Percentiles rank a stretch among this genome's conserved stretches.
phyloP scores from a whole-genome alignment of 92 coral and sea anemone genomes.

The Scolanthus callimorphus region DNA sequence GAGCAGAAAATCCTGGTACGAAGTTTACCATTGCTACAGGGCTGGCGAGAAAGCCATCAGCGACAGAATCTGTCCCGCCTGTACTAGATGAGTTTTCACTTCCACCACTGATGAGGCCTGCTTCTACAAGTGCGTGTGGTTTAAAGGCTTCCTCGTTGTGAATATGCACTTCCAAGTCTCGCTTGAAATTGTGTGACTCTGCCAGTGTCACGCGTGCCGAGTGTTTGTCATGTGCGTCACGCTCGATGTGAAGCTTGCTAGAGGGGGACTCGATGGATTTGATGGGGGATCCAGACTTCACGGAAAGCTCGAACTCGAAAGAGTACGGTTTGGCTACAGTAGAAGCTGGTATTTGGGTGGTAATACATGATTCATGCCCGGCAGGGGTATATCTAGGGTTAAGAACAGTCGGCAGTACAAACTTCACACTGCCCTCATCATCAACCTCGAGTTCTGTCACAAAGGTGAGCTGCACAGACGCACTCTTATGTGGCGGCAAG shows the following conservation, averaged over 20 bases:
- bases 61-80: conserved; percentile 16
- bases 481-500: conserved; percentile 79
- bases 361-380: conserved; percentile 25
- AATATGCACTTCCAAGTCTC: conserved; percentile 51
- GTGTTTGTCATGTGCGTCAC: conserved; percentile 21
- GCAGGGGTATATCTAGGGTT: conserved; percentile 75
- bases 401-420: conserved; percentile 67
- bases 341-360: conserved; percentile 6
- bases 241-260: conserved; percentile 33
- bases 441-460: conserved; percentile 80
- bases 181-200: conserved; percentile 38
- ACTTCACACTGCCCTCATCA: conserved; percentile 61
- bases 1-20: conserved; percentile 63
- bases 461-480: conserved; percentile 62
- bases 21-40: conserved; percentile 76
- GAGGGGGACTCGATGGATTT: conserved; percentile 67
- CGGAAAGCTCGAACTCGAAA: conserved; percentile 61
- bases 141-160: conserved; percentile 45
- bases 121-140: conserved; percentile 63
- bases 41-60: conserved; percentile 52
- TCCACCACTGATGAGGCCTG: conserved; percentile 22
- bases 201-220: conserved; percentile 48
- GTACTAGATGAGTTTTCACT: conserved; percentile 1
- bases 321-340: conserved; percentile 9
- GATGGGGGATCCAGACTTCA: conserved; percentile 58